Evolutionary conservation across 2,113 vertebrate species (phyloP), one percentile per base, ranked within the genome.

Genomic region (Sylvicapra grimmia): DNA sequence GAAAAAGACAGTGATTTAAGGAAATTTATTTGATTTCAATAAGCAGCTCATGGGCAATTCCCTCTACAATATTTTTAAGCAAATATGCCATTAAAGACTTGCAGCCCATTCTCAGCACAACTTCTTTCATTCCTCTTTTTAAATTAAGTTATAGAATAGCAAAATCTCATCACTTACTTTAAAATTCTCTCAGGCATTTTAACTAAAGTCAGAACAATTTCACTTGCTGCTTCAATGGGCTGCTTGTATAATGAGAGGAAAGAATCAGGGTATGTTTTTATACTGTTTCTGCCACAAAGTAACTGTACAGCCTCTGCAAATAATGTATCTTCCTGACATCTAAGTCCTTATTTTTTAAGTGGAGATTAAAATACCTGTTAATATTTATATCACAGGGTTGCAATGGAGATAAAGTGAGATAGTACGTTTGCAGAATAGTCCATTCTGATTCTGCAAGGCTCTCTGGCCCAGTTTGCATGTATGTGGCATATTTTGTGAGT

Each of bases 41-140:
- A 93, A 98, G 97, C 98, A 97, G 97, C 95, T 98, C 85, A 89
- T 86, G 94, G 92, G 93, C 98, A 98, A 95, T 98, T 98, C 96
- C 97, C 94, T 97, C n/a, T 40, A 96, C 86, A 97, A 92, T 98
- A 97, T 98, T 98, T 98, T 99, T 98, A 98, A 98, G 98, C 98
- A 99, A 98, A 98, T 98, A 98, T 96, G 95, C 97, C 97, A 95
- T 98, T 98, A 98, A 98, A 98, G 96, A 88, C 98, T 98, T 97
- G 92, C 84, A 98, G 98, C 95, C 93, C 97, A 97, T 98, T 98
- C 97, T 98, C 96, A 98, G 65, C 92, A 96, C 97, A 97, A 93
- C 54, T 96, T 87, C 18, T 89, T 93, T 97, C 89, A 83, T 86
- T 89, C 31, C 21, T 92, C 51, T 95, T 94, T 89, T 40, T 80